Evolutionary conservation across 2,113 vertebrate species (phyloP), one percentile per base, ranked within the genome.

Genomic region (Accipiter cooperii): DNA sequence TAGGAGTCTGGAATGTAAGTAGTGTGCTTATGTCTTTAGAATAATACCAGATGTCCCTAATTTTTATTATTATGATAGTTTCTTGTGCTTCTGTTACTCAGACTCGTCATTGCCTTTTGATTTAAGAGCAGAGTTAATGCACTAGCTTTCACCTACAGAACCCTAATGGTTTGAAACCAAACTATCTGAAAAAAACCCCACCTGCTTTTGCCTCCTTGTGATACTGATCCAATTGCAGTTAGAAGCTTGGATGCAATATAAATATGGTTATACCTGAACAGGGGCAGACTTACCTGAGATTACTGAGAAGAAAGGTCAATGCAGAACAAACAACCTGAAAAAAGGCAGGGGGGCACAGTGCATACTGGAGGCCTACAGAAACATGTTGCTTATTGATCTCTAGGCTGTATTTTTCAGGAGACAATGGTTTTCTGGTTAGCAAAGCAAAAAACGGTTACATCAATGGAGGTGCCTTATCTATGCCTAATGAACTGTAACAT

Each of bases 1-100:
- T 74, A 75, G n/a, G 52, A 88, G 42, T 34, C 52, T 77, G 68
- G 52, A 94, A 90, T 54, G 12, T 57, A 91, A 95, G 33, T 31
- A 3, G 8, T 44, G 40, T 76, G 40, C 38, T 84, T 95, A 24
- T 63, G 18, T 57, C 60, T 76, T 90, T 33, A 60, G 60, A 87
- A 63, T 73, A 93, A 93, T 38, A 64, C 4, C 77, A 13, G 18
- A 76, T 44, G 38, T 58, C 47, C 55, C 36, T 73, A 17, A 52
- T 81, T 90, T 96, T 90, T 73, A 84, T 70, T 76, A 69, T 54
- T 51, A 20, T n/a, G n/a, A 44, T 44, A 89, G 31, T 22, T 96
- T 87, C 61, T 84, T 85, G 40, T 58, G 49, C 47, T 93, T 86
- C 78, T 84, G n/a, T 81, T 90, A 63, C 4, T 8, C 19, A 75